These are phyloP conservation scores for Turnix velox DNA, from an alignment of 2,113 vertebrate genomes.

Conservation along the genomic window DNA sequence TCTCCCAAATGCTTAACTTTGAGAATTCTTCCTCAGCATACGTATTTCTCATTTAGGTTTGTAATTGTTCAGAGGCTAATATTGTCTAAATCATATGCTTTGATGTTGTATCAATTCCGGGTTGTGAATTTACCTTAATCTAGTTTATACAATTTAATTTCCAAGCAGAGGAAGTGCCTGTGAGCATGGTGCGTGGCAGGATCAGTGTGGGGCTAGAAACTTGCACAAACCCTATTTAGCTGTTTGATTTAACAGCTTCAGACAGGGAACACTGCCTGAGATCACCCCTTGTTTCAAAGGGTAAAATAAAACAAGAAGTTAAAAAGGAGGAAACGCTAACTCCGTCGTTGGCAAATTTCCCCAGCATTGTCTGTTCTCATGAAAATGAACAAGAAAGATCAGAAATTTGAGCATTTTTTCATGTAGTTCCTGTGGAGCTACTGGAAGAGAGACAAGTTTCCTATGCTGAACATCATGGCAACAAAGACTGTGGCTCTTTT, in stretches of 20 bases:
- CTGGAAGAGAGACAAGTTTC: slow-evolving; percentile 16
- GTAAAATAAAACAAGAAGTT: not conserved
- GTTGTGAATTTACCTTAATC: not conserved
- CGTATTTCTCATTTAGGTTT: not conserved
- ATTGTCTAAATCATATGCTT: not conserved
- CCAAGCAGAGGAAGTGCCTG: not conserved
- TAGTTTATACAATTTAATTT: not conserved
- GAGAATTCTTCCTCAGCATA: not conserved
- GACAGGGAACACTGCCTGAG: not conserved
- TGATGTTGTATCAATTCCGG: not conserved
- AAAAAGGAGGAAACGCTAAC: not conserved
- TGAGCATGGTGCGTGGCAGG: not conserved
- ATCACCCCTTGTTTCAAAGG: not conserved
- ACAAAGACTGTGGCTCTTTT: not conserved
- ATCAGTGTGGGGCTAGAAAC: not conserved
- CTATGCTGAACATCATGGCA: not conserved
- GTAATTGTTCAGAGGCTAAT: not conserved
- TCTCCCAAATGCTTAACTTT: not conserved
- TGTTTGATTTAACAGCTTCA: not conserved
- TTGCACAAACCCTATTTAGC: not conserved
- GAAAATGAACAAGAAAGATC: not conserved
- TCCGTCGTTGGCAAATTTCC: not conserved
- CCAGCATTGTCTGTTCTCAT: not conserved
- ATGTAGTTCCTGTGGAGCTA: slow-evolving; percentile 20
- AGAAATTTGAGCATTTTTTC: slow-evolving; percentile 14